phyloP scores from a whole-genome alignment of 2,113 vertebrate species.

The Aldabrachelys gigantea region DNA sequence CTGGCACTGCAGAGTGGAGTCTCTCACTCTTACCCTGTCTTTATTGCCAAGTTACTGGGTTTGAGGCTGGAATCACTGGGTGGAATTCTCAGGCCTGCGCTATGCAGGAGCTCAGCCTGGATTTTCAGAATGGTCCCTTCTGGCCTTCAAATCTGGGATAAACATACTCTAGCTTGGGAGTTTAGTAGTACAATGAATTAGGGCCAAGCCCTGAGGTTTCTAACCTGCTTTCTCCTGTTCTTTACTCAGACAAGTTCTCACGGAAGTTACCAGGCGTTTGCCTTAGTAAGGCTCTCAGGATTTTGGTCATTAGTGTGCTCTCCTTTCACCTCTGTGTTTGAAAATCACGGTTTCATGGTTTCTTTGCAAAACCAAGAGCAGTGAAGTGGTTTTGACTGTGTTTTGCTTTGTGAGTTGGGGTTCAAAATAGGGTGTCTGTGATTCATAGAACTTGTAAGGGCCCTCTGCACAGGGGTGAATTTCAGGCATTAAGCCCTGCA shows the following conservation, averaged over 20 bases:
- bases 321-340: not conserved
- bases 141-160: not conserved
- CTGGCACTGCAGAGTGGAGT: not conserved
- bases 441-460: no score
- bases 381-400: not conserved
- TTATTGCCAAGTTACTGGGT: not conserved
- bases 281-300: not conserved
- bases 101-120: not conserved
- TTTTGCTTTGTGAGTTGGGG: not conserved
- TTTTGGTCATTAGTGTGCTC: not conserved
- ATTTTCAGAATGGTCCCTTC: not conserved
- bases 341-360: not conserved
- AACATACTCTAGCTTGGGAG: not conserved
- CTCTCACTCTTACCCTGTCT: not conserved
- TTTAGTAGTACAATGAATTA: not conserved
- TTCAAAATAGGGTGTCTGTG: not conserved
- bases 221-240: not conserved
- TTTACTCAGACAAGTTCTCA: not conserved
- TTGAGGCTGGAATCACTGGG: not conserved
- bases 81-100: not conserved
- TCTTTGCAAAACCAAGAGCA: not conserved
- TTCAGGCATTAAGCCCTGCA: rapidly evolving
- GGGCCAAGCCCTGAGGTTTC: not conserved
- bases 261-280: not conserved
- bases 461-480: not conserved